Evolutionary conservation across 64 coral and sea anemone species (phyloP).

Genomic region (Trachythela sp.): DNA sequence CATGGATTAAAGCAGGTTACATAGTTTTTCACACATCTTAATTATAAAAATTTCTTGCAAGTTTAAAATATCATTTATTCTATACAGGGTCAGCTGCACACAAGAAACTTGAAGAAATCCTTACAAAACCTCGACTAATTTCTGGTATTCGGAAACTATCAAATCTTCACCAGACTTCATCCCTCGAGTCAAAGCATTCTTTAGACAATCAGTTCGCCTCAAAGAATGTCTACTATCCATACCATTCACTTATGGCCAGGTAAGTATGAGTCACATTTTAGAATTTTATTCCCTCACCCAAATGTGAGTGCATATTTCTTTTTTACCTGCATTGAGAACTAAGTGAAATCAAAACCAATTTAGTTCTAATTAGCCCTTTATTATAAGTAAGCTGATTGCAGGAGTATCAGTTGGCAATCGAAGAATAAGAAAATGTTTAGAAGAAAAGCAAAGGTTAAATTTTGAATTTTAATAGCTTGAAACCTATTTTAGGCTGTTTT

Average conservation of each 20-base stretch:
- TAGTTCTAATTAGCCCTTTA: too few relatives aligned
- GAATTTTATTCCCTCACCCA: too few relatives aligned
- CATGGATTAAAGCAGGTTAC: not conserved
- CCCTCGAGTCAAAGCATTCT: not conserved
- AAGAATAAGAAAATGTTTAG: too few relatives aligned
- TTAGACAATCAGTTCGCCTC: not conserved
- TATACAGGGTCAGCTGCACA: not conserved
- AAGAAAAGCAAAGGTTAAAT: too few relatives aligned
- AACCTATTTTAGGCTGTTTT: not conserved
- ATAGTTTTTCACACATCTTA: not conserved
- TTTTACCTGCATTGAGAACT: too few relatives aligned
- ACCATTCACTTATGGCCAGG: conserved; percentile 9
- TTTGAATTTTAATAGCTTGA: too few relatives aligned
- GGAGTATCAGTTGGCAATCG: too few relatives aligned
- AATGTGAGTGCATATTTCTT: not conserved
- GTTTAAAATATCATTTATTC: too few relatives aligned
- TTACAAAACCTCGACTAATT: not conserved
- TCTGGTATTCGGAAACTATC: not conserved
- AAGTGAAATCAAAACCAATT: too few relatives aligned
- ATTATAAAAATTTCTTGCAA: not conserved
- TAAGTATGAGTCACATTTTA: too few relatives aligned
- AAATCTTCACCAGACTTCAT: not conserved
- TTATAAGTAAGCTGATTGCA: too few relatives aligned
- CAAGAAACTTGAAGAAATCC: not conserved
- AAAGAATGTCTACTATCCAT: conserved; percentile 4